A percentile compares a stretch with the other conserved stretches of the same genome.
These are phyloP conservation scores for Desmophyllum pertusum DNA, from an alignment of 92 coral and sea anemone genomes.

Conservation along the genomic window DNA sequence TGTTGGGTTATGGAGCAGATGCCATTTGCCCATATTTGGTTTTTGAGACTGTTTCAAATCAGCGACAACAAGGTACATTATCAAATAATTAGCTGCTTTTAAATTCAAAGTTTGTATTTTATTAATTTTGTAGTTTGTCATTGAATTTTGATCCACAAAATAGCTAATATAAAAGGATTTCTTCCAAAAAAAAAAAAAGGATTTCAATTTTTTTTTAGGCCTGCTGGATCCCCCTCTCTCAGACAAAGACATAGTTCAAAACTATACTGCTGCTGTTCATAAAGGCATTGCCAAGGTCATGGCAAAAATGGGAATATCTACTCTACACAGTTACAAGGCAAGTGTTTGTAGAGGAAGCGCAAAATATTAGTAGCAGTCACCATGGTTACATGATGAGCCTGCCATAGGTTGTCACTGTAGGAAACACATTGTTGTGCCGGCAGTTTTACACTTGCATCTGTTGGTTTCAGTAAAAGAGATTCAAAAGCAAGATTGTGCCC, in stretches of 20 bases:
- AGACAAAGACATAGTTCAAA: conserved; percentile 82
- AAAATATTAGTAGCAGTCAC: too few relatives aligned
- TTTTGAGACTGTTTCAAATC: conserved; percentile 86
- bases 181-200: not conserved
- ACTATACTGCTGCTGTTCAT: conserved; percentile 72
- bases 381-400: too few relatives aligned
- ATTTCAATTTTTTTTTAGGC: conserved; percentile 44
- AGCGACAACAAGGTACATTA: conserved; percentile 82
- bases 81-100: not conserved
- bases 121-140: too few relatives aligned
- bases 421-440: too few relatives aligned
- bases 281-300: conserved; percentile 93
- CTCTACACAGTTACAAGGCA: conserved; percentile 97
- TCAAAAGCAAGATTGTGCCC: too few relatives aligned
- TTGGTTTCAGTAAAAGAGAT: too few relatives aligned
- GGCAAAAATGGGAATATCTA: conserved; percentile 99
- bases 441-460: too few relatives aligned
- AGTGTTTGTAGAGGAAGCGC: not conserved
- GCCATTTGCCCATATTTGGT: conserved; percentile 94
- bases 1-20: conserved; percentile 95
- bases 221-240: conserved; percentile 86
- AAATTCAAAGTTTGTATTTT: not conserved
- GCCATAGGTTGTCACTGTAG: too few relatives aligned
- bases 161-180: too few relatives aligned
- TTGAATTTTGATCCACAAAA: not conserved